These are phyloP conservation scores for Hydractinia echinata DNA, from an alignment of 30 jellyfish, hydroid and myxozoan genomes.

Conservation along the genomic window DNA sequence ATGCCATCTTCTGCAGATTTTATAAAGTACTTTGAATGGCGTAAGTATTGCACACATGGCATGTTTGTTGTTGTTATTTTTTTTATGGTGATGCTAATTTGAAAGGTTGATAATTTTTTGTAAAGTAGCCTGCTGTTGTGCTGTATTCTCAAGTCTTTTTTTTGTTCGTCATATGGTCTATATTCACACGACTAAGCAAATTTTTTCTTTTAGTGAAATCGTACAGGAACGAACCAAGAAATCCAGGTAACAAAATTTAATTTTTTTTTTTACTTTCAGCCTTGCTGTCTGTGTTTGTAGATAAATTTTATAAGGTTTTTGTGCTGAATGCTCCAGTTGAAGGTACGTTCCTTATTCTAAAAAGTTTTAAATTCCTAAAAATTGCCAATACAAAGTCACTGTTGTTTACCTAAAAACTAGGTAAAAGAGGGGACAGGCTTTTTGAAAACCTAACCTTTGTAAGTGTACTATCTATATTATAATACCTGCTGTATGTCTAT, in stretches of 20 bases:
- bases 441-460: too few species aligned
- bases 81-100: not conserved
- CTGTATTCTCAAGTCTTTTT: not conserved
- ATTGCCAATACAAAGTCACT: too few species aligned
- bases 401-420: too few species aligned
- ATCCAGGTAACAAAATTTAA: conserved; percentile 31
- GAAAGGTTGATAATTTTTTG: not conserved
- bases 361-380: too few species aligned
- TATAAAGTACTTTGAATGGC: conserved; percentile 77
- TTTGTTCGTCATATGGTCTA: not conserved
- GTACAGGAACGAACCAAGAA: conserved; percentile 68
- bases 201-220: conserved; percentile 46
- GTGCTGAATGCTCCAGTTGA: too few species aligned
- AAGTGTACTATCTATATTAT: too few species aligned
- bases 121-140: not conserved
- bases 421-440: too few species aligned
- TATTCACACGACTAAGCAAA: not conserved
- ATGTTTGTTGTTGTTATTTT: not conserved
- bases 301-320: too few species aligned
- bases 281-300: too few species aligned
- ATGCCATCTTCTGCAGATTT: conserved; percentile 83
- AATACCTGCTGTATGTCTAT: too few species aligned
- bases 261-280: too few species aligned
- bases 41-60: conserved; percentile 19
- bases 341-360: too few species aligned